phyloP scores from a whole-genome alignment of 2,113 vertebrate species.

The Engystomops pustulosus region DNA sequence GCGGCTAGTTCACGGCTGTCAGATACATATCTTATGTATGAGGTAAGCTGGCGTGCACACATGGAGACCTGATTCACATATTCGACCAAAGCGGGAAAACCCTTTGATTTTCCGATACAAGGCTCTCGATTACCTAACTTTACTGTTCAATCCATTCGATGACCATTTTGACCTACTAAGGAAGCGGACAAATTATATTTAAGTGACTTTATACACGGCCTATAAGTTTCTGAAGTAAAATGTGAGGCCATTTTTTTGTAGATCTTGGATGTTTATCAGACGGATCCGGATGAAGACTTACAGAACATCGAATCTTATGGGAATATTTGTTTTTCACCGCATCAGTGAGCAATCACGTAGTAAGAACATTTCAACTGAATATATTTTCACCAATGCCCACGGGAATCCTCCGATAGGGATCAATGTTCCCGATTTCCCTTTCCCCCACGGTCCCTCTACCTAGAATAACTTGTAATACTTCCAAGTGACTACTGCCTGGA shows the following conservation, averaged over 20 bases:
- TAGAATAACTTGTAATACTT: background rate
- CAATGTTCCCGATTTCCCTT: slow-evolving; percentile 10
- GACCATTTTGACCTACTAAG: background rate
- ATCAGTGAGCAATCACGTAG: background rate
- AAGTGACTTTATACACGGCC: background rate
- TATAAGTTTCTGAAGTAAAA: background rate
- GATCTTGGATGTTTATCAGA: background rate
- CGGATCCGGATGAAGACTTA: background rate
- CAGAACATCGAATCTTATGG: slow-evolving; percentile 14
- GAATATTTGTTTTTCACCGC: slow-evolving; percentile 11
- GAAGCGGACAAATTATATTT: background rate
- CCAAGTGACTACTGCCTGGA: background rate
- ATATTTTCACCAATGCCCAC: background rate
- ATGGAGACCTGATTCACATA: too few species aligned
- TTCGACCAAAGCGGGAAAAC: too few species aligned
- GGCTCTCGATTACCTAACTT: too few species aligned
- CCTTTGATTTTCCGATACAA: too few species aligned
- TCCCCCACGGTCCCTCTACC: background rate
- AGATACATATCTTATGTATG: too few species aligned
- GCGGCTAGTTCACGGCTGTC: too few species aligned
- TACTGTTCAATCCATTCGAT: too few species aligned
- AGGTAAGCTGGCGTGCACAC: too few species aligned
- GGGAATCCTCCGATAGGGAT: slow-evolving; percentile 16
- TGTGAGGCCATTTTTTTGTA: background rate
- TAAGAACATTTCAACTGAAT: slow-evolving; percentile 13